phyloP scores from a whole-genome alignment of 2,888 invertebrate species.

The Agrenia bidenticulata region DNA sequence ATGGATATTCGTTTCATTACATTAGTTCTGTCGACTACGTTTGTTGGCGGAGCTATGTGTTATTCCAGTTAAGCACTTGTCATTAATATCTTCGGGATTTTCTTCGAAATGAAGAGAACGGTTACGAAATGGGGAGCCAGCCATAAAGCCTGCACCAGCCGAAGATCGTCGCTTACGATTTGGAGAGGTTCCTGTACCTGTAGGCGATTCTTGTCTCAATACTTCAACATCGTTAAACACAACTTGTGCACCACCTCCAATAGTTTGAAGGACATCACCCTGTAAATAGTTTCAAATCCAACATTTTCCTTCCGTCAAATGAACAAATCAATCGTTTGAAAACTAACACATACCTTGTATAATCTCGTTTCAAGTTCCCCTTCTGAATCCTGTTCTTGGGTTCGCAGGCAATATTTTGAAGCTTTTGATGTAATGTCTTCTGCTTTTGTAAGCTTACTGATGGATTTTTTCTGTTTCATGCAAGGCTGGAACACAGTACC shows the following conservation, averaged over 20 bases:
- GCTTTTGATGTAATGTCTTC: constrained; percentile 65
- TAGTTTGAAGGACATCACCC: constrained; percentile 90
- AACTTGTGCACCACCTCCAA: constrained; percentile 92
- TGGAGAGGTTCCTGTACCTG: constrained; percentile 52
- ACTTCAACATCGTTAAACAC: constrained; percentile 93
- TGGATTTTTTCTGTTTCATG: constrained; percentile 73
- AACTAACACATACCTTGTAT: constrained; percentile 69
- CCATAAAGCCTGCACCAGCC: constrained; percentile 41
- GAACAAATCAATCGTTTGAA: not conserved
- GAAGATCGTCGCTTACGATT: constrained; percentile 54
- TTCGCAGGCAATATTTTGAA: constrained; percentile 86
- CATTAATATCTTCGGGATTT: constrained; percentile 13
- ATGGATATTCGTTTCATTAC: too few species aligned
- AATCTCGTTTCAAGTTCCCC: constrained; percentile 91
- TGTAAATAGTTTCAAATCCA: constrained; percentile 54
- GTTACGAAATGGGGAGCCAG: constrained; percentile 1
- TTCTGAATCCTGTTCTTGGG: constrained; percentile 87
- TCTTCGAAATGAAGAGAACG: not conserved
- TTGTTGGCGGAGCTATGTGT: not conserved
- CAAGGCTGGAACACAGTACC: constrained; percentile 89
- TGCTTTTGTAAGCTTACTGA: constrained; percentile 72
- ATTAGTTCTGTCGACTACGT: constrained; percentile 9
- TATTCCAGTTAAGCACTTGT: constrained; percentile 24
- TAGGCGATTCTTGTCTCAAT: constrained; percentile 77
- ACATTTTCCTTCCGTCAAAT: too few species aligned